A percentile compares a stretch with the other conserved stretches of the same genome.
Conservation (phyloP, 2,113 vertebrate species). For the Miniopterus natalensis region DNA sequence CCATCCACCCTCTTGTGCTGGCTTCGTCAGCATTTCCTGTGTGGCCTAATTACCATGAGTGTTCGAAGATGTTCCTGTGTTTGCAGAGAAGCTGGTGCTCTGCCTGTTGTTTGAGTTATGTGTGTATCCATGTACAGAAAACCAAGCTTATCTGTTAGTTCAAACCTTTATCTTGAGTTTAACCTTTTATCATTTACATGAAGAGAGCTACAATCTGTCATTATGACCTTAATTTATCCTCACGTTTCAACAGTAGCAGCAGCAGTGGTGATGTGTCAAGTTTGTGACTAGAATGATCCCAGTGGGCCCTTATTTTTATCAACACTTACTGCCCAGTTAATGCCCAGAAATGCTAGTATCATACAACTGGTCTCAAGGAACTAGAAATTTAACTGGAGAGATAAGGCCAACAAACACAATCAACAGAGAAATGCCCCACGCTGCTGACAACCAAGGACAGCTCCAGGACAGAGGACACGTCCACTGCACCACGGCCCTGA, state of each 20-base stretch:
- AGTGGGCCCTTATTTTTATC: neutral
- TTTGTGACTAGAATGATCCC: too few species aligned
- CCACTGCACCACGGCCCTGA: neutral
- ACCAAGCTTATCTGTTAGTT: too few species aligned
- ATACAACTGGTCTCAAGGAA: neutral
- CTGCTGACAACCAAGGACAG: accelerated
- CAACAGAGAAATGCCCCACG: neutral
- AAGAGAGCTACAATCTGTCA: neutral
- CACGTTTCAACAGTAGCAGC: neutral
- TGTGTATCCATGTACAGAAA: neutral
- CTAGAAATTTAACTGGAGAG: neutral
- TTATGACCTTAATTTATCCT: neutral
- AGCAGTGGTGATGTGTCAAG: accelerated
- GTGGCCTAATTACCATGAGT: accelerated
- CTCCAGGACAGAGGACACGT: neutral
- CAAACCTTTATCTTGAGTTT: neutral
- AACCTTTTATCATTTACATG: neutral
- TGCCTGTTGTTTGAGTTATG: neutral
- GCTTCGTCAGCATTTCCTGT: accelerated
- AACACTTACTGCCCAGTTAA: neutral
- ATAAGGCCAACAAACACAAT: neutral
- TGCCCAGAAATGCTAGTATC: neutral
- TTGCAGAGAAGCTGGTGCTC: neutral
- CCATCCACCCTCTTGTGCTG: accelerated
- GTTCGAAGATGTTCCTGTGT: neutral